Base-by-base conservation (phyloP, 1,140 invertebrate species). In the Dolichoris vasculosae region DNA sequence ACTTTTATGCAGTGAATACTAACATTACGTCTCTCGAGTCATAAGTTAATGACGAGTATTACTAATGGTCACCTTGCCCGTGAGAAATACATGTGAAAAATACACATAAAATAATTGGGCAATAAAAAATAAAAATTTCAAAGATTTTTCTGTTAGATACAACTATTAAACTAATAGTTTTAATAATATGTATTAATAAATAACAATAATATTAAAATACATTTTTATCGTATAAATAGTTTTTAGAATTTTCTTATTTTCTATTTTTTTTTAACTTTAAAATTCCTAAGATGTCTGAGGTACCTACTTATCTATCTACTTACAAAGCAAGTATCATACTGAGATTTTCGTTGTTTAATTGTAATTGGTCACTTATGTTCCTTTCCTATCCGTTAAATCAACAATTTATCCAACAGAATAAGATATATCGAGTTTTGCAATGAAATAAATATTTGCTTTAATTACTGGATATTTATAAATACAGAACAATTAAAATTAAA, bases 1-100 rank as follows among this genome's bases (percentile, higher is more conserved):
- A 63, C 7, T 7, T 63, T 23, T 63, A 63, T 2, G 30, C 7
- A 63, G 26, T 46, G 30, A n/a, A 20, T 55, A 75, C 46, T 82
- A 51, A 82, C 55, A 51, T 55, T 43, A 75, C 76, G 32, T 38
- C 55, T 73, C 30, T 69, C 59, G 43, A 69, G 55, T 38, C 20
- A 35, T 78, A 84, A 84, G 59, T 84, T 78, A 32, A 48, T 35
- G 59, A 83, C 71, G 73, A 51, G 73, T 78, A 20, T 78, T 30
- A 40, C 59, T 63, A 59, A 84, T 84, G 43, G 78, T 84, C 38
- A 59, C n/a, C 67, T 32, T 46, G 23, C 11, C 13, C 71, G 35
- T 23, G 75, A 32, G 51, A 84, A 78, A 78, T 78, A 77, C 20
- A 55, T 11, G 2, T 20, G 55, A 7, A 1, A 35, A 35, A 35